Evolutionary conservation across 2,888 invertebrate genomes (phyloP), one percentile per base, ranked within the genome.

Genomic region (Polydrusus cervinus): DNA sequence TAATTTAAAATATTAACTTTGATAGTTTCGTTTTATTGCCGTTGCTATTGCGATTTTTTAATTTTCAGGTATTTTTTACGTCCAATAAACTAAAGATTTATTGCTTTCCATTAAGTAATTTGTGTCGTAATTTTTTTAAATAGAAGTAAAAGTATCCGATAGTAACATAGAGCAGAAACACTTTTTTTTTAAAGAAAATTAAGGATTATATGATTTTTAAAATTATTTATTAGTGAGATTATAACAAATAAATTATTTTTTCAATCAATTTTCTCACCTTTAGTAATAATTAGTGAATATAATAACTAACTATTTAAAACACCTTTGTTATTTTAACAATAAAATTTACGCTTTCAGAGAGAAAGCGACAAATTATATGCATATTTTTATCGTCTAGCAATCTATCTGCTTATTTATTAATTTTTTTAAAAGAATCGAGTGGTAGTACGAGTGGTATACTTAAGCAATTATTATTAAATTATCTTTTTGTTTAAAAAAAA

Each of bases 261-360:
- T 11, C 51, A 51, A 11, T 51, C n/a, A 20, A 1, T 18, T 10
- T 51, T 51, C 13, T 51, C 51, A 51, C 11, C 51, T 51, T 20
- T 1, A n/a, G n/a, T n/a, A n/a, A n/a, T n/a, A 51, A 20, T 10
- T 11, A 11, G 6, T 18, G 11, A 20, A 18, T 10, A 20, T 51
- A 18, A 51, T 51, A 11, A 51, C 20, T 34, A 1, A 34, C 7
- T 43, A 71, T 55, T 71, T 25, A 66, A 72, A 60, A 45, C 45
- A 57, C 30, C 72, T 60, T 72, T 72, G 72, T 72, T 66, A 30
- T 11, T 18, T 34, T 55, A 66, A 66, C 72, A 72, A 72, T 71
- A 65, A 71, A 53, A 43, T 51, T 40, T 20, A 38, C 40, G 55
- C 67, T 67, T 55, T 67, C 55, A 20, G 6, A 65, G 71, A 38